Evolutionary conservation across 2,888 invertebrate genomes (phyloP).

Genomic region (Diarsia dahlii): DNA sequence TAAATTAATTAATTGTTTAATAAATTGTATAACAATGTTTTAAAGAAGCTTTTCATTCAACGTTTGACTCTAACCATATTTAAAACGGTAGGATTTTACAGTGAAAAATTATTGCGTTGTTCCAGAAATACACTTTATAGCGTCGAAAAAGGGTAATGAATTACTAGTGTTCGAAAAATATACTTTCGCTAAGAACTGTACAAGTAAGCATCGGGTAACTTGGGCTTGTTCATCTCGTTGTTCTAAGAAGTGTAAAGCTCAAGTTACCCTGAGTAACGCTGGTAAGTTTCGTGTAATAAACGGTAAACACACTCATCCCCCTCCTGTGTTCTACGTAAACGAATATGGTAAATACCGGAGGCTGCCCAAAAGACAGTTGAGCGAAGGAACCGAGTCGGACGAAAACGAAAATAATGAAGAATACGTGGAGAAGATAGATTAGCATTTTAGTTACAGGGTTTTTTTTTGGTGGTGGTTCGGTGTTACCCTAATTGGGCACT

Average conservation of each 20-base stretch:
- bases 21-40: constrained; percentile 51
- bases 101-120: constrained; percentile 55
- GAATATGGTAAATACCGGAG: constrained; percentile 78
- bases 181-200: constrained; percentile 80
- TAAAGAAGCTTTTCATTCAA: constrained; percentile 48
- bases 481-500: not conserved
- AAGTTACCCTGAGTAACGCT: constrained; percentile 74
- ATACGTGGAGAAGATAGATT: constrained; percentile 19
- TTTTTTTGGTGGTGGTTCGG: not conserved
- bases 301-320: constrained; percentile 78
- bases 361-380: constrained; percentile 64
- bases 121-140: constrained; percentile 85
- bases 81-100: not conserved
- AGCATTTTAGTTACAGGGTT: not conserved
- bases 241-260: constrained; percentile 81
- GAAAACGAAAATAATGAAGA: constrained; percentile 20
- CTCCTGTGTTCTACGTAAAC: constrained; percentile 82
- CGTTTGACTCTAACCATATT: not conserved
- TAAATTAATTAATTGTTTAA: constrained; percentile 26
- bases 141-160: constrained; percentile 81
- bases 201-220: constrained; percentile 74
- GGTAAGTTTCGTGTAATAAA: constrained; percentile 76
- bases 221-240: constrained; percentile 85
- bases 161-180: constrained; percentile 82
- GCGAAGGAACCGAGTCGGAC: constrained; percentile 1